These are phyloP conservation scores for Scaptomyza pallida DNA, from an alignment of 1,140 invertebrate species.

Conservation along the genomic window DNA sequence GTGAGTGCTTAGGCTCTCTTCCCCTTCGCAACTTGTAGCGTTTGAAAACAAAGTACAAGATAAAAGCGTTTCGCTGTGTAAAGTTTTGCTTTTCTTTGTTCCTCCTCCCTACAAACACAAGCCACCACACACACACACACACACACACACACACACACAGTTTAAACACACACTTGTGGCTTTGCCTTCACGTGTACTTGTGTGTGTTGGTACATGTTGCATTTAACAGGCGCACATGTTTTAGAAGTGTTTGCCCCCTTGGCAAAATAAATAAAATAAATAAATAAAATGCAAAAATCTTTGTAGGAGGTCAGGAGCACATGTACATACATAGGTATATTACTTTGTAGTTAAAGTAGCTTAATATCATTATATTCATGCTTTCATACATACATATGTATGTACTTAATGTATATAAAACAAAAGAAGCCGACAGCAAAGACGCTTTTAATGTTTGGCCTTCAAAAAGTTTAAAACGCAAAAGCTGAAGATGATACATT, in stretches of 20 bases:
- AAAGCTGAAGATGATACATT: slow-evolving; percentile 60
- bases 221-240: slow-evolving; percentile 69
- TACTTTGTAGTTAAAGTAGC: neutral
- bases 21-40: slow-evolving; percentile 37
- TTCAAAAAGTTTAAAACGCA: slow-evolving; percentile 72
- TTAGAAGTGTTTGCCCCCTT: neutral
- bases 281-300: slow-evolving; percentile 11
- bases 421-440: slow-evolving; percentile 30
- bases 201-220: slow-evolving; percentile 44
- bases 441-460: slow-evolving; percentile 68
- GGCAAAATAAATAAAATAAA: neutral
- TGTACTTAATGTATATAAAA: too few relatives aligned
- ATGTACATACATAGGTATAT: neutral
- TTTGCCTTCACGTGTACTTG: neutral
- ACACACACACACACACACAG: slow-evolving; percentile 3
- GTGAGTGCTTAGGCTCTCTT: slow-evolving; percentile 18
- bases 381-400: neutral
- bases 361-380: neutral
- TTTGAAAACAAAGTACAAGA: slow-evolving; percentile 40
- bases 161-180: slow-evolving; percentile 53
- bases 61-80: slow-evolving; percentile 50
- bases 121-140: slow-evolving; percentile 14
- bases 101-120: slow-evolving; percentile 22
- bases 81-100: slow-evolving; percentile 63
- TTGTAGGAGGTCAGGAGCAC: slow-evolving; percentile 56